A percentile compares a stretch with the other conserved stretches of the same genome.
These are phyloP conservation scores for Falcaria lacertinaria DNA, from an alignment of 2,888 invertebrate genomes.

Conservation along the genomic window DNA sequence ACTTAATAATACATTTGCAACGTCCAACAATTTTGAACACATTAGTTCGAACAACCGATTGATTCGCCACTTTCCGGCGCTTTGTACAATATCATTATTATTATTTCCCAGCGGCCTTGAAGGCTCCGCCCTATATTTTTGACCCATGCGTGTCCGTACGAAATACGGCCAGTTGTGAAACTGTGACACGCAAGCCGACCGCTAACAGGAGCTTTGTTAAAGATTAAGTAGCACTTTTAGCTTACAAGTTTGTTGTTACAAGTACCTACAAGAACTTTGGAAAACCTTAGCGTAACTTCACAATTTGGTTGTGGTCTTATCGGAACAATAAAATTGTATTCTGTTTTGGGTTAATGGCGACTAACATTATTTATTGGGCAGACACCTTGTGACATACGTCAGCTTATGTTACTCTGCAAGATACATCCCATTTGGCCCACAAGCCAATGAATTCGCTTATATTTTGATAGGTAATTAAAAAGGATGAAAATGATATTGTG, in stretches of 20 bases:
- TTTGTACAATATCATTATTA: slow-evolving; percentile 39
- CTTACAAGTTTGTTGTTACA: not conserved
- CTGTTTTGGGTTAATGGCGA: too few species aligned
- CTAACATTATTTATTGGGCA: too few species aligned
- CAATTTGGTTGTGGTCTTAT: too few species aligned
- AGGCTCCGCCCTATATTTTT: slow-evolving; percentile 38
- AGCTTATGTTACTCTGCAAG: too few species aligned
- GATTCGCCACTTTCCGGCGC: slow-evolving; percentile 31
- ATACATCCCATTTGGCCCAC: too few species aligned
- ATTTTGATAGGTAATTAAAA: too few species aligned
- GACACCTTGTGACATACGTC: too few species aligned
- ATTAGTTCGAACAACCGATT: slow-evolving; percentile 25
- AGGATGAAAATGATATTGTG: too few species aligned
- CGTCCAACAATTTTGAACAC: slow-evolving; percentile 13
- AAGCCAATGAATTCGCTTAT: too few species aligned
- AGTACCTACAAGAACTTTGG: not conserved
- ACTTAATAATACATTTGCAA: too few species aligned
- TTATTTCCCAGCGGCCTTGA: slow-evolving; percentile 42
- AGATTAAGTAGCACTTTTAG: slow-evolving; percentile 34
- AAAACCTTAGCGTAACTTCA: too few species aligned
- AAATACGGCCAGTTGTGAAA: slow-evolving; percentile 20
- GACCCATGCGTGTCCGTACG: slow-evolving; percentile 34
- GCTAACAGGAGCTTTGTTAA: slow-evolving; percentile 25
- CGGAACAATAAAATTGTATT: too few species aligned
- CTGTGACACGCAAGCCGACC: slow-evolving; percentile 40